Evolutionary conservation across 53 echinoderm and acorn worm genomes (phyloP).

Genomic region (Apostichopus leukothele): DNA sequence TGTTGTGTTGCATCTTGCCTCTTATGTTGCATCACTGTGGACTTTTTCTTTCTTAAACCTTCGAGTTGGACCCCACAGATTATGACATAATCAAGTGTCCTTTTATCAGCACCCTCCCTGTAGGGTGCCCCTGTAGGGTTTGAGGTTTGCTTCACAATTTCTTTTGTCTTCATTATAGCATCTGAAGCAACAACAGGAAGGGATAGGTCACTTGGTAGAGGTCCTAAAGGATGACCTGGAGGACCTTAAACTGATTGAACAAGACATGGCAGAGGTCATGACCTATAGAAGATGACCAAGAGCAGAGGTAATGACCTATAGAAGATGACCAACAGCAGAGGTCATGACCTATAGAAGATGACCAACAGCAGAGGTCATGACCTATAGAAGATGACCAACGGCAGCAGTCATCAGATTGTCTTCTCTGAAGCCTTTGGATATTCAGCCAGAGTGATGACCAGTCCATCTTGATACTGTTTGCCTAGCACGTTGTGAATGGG

Average conservation of each 20-base stretch:
- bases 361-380: conserved; percentile 58
- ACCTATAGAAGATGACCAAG: conserved; percentile 41
- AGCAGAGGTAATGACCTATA: conserved; percentile 53
- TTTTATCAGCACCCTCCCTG: too few relatives aligned
- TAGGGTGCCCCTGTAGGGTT: too few relatives aligned
- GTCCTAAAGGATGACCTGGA: conserved; percentile 85
- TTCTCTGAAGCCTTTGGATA: too few relatives aligned
- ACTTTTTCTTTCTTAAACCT: too few relatives aligned
- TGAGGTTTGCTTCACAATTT: not conserved
- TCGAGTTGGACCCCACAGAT: too few relatives aligned
- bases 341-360: conserved; percentile 32
- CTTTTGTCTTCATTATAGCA: conserved; percentile 56
- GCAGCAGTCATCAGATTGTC: too few relatives aligned
- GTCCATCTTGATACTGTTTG: too few relatives aligned
- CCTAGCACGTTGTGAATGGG: too few relatives aligned
- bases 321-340: conserved; percentile 60
- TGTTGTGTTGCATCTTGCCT: too few relatives aligned
- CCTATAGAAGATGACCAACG: conserved; percentile 28
- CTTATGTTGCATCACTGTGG: too few relatives aligned
- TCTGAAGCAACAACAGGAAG: conserved; percentile 93
- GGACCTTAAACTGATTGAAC: conserved; percentile 88
- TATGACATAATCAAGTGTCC: too few relatives aligned
- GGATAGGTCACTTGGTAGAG: conserved; percentile 80
- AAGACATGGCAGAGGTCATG: conserved; percentile 71
- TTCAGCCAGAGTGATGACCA: too few relatives aligned